Base-by-base conservation (phyloP, 1,140 invertebrate genomes). In the Zaprionus lachaisei region DNA sequence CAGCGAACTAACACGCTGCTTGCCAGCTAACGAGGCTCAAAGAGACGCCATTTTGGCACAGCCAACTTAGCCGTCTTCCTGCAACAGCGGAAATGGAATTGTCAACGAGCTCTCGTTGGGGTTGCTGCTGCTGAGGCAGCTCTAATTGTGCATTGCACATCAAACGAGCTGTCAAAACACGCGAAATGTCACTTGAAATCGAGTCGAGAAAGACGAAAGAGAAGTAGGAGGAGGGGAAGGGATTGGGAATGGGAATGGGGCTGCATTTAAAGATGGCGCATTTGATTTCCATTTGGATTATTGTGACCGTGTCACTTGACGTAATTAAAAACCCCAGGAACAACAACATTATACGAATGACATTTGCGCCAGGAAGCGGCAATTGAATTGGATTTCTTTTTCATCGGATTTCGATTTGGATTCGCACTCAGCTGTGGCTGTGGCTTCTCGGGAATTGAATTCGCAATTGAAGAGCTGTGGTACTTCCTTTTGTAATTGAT, bases 231-330 rank as follows among this genome's bases (percentile, higher is more conserved):
- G 3, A n/a, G 31, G 44, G 28, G 51, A 6, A 11, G 31, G 2
- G 31, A 31, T 2, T 9, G 28, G 28, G 28, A 31, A 9, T 22
- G 28, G 31, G 31, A 11, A 4, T 11, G 31, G 31, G 17, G 71
- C 71, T 55, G 58, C 58, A 47, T 51, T 70, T 58, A 37, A 86
- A 86, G 77, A 86, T 86, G 83, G 83, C 83, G 82, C 82, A 79
- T 85, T 85, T 72, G 68, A 85, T 82, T 79, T 82, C 77, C 74
- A 87, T 89, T 84, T 87, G 81, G 81, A 83, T 84, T 79, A 84
- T 87, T 87, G 80, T 62, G 71, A 67, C 69, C 60, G 69, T 65
- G 87, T 89, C 81, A 79, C 83, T 86, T 86, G 83, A 77, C 79
- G 83, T 85, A 85, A 85, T 85, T 85, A 85, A 85, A 85, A 85